Percentiles rank a stretch among this genome's conserved stretches.
These are phyloP conservation scores for Spea multiplicata DNA, from an alignment of 2,113 vertebrate species.

Conservation along the genomic window DNA sequence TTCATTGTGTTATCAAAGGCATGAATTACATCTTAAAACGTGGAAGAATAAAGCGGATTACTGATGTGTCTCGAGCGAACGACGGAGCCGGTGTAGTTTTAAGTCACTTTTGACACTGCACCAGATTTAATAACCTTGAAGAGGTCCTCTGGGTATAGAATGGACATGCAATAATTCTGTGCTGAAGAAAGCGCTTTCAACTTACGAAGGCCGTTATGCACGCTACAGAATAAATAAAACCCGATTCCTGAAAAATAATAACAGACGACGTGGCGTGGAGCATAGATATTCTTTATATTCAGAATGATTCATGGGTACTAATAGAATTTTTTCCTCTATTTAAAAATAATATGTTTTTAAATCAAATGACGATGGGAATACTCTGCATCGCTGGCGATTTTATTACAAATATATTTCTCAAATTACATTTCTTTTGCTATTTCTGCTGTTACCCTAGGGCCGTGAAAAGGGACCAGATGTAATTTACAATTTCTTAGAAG, in stretches of 20 bases:
- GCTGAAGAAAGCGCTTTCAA: slow-evolving; percentile 50
- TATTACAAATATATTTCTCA: slow-evolving; percentile 54
- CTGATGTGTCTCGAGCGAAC: slow-evolving; percentile 49
- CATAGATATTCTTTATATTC: slow-evolving; percentile 11
- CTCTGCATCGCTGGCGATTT: slow-evolving; percentile 44
- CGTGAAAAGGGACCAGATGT: slow-evolving; percentile 54
- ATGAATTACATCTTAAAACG: slow-evolving; percentile 32
- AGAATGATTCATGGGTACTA: not conserved
- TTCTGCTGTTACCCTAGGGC: slow-evolving; percentile 47
- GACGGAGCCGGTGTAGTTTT: slow-evolving; percentile 33
- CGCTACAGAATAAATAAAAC: slow-evolving; percentile 43
- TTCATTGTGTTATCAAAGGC: not conserved
- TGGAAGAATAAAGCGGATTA: slow-evolving; percentile 53
- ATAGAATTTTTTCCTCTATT: slow-evolving; percentile 23
- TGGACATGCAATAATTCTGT: not conserved
- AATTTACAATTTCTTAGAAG: slow-evolving; percentile 58
- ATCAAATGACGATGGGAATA: slow-evolving; percentile 49
- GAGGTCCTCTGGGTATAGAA: slow-evolving; percentile 50
- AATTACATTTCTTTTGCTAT: slow-evolving; percentile 56
- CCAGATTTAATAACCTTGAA: slow-evolving; percentile 58
- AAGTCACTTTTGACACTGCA: slow-evolving; percentile 52
- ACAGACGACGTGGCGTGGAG: not conserved
- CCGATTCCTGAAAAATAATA: not conserved
- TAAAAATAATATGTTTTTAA: not conserved
- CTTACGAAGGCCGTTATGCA: slow-evolving; percentile 49